Base-by-base conservation (phyloP, 2,888 invertebrate species). In the Neoitamus cyanurus region DNA sequence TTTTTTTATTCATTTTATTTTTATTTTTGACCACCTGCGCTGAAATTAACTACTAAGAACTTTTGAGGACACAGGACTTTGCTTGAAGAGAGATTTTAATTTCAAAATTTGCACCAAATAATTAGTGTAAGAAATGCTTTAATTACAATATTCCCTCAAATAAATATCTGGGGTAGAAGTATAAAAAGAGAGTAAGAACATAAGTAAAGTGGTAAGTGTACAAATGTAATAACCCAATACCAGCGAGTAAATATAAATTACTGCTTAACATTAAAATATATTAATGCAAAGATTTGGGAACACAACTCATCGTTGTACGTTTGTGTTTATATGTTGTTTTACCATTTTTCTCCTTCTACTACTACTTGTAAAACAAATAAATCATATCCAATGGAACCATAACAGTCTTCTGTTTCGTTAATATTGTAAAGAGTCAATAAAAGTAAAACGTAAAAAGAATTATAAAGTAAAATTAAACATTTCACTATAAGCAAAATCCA, bases 71-170 rank as follows among this genome's bases (percentile, higher is more conserved):
- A 46, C n/a, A 46, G 15, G 13, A 13, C 25, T 15, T 77, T 20
- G 46, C 42, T 42, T 70, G 1, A 20, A 70, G 15, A 15, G 20
- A 15, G 25, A 77, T 11, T 36, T 73, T 73, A 36, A 77, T 77
- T 77, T 77, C 77, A 77, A 77, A 77, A 77, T 77, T 77, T 46
- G 20, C 20, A 77, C 42, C 77, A 77, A 77, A 77, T 77, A 77
- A 77, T 77, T 77, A 46, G 46, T 77, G 77, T 77, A 46, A 77
- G 36, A 77, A 77, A 77, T 77, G 77, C 77, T 77, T 77, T 77
- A 77, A 77, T 37, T 77, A 46, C 15, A 77, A 46, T 77, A 77
- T 77, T 77, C 37, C n/a, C 31, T 73, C 36, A 73, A 34, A 25
- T 34, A 36, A 20, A 73, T 73, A 42, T 42, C 13, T 42, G 15